A percentile compares a stretch with the other conserved stretches of the same genome.
These are phyloP conservation scores for Platynereis dumerilii DNA, from an alignment of 2,888 invertebrate species.

Conservation along the genomic window DNA sequence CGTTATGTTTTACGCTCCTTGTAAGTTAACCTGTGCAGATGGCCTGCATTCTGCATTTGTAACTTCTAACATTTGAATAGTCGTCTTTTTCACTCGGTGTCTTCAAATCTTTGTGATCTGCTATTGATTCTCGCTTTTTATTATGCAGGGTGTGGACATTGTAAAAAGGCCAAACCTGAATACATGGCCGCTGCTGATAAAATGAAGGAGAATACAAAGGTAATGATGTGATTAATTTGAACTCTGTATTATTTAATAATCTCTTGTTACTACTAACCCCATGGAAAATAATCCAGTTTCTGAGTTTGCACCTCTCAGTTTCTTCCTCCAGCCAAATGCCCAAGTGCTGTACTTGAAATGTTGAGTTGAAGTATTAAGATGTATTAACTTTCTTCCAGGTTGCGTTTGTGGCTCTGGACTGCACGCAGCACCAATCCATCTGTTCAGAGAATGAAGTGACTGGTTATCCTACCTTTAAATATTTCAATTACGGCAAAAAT, in stretches of 20 bases:
- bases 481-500: constrained; percentile 80
- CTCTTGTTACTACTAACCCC: too few relatives aligned
- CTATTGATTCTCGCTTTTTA: too few relatives aligned
- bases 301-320: too few relatives aligned
- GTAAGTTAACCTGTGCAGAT: constrained; percentile 76
- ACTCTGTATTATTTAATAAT: too few relatives aligned
- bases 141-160: constrained; percentile 86
- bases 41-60: too few relatives aligned
- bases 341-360: too few relatives aligned
- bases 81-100: too few relatives aligned
- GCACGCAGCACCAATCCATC: constrained; percentile 71
- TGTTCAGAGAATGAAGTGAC: constrained; percentile 77
- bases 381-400: constrained; percentile 62
- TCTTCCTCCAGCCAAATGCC: too few relatives aligned
- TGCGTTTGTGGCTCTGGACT: constrained; percentile 83
- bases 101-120: too few relatives aligned
- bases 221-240: constrained; percentile 23
- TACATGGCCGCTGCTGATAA: constrained; percentile 77
- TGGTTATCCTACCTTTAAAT: constrained; percentile 87
- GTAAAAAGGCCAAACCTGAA: constrained; percentile 86
- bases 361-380: too few relatives aligned
- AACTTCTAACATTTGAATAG: too few relatives aligned
- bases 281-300: too few relatives aligned
- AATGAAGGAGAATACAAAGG: constrained; percentile 78
- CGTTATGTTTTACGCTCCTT: constrained; percentile 92